A percentile compares a stretch with the other conserved stretches of the same genome.
phyloP scores from a whole-genome alignment of 1,140 invertebrate genomes.

The Ips typographus region DNA sequence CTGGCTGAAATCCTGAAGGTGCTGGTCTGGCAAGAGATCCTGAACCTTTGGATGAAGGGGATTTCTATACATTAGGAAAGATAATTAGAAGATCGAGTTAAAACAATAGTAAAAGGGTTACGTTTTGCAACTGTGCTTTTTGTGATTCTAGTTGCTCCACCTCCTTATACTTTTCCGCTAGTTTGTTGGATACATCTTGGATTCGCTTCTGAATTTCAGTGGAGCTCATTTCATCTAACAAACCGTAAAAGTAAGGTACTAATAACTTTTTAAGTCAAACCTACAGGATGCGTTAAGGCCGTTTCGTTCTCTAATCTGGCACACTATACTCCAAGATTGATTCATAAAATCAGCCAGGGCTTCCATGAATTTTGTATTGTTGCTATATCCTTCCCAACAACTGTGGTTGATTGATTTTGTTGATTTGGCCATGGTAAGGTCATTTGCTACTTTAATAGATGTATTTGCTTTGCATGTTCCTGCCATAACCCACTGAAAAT shows the following conservation, averaged over 20 bases:
- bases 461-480: too few relatives aligned
- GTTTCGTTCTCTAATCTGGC: conserved; percentile 11
- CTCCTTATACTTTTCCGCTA: conserved; percentile 20
- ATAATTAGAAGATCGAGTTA: background rate
- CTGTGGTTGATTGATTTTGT: conserved; percentile 9
- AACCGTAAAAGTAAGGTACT: background rate
- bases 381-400: conserved; percentile 2
- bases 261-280: background rate
- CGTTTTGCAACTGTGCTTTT: conserved; percentile 12
- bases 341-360: conserved; percentile 20
- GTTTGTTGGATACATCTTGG: conserved; percentile 16
- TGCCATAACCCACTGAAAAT: too few relatives aligned
- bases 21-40: background rate
- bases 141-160: conserved; percentile 13
- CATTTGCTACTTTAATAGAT: too few relatives aligned
- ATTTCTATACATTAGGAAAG: background rate
- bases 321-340: conserved; percentile 24
- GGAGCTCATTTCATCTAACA: conserved; percentile 19
- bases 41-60: background rate
- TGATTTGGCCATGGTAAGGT: background rate
- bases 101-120: background rate
- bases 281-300: conserved; percentile 18
- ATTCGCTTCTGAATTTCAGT: conserved; percentile 13
- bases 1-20: background rate
- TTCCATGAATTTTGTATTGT: conserved; percentile 19